Conservation (phyloP, 2,888 invertebrate species). For the Cheilosia urbana region DNA sequence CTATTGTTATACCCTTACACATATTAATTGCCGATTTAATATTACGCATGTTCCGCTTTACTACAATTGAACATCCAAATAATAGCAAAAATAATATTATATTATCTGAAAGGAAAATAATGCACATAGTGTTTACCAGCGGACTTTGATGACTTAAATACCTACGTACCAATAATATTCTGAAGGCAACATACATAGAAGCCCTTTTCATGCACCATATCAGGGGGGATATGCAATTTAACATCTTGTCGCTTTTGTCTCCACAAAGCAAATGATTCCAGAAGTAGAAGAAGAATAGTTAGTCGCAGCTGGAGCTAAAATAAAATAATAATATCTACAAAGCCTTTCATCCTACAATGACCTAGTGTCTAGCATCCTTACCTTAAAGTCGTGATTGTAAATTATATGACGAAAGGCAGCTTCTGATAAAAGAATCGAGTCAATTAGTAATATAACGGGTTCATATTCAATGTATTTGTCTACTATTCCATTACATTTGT, state of each 20-base stretch:
- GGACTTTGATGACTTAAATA: not conserved
- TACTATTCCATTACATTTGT: constrained; percentile 89
- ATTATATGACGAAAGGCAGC: constrained; percentile 94
- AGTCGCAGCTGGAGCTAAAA: constrained; percentile 91
- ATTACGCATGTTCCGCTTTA: constrained; percentile 2
- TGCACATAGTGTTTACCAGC: not conserved
- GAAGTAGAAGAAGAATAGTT: constrained; percentile 89
- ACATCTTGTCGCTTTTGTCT: constrained; percentile 79
- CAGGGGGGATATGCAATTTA: constrained; percentile 78
- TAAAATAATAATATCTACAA: not conserved
- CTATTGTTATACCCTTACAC: constrained; percentile 86
- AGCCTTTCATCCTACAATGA: not conserved
- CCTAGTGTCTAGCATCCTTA: constrained; percentile 83
- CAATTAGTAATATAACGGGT: constrained; percentile 93
- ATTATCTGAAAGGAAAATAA: constrained; percentile 41
- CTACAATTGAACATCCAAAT: constrained; percentile 30
- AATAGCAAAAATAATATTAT: constrained; percentile 43
- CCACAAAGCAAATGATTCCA: constrained; percentile 93
- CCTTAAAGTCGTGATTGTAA: constrained; percentile 91
- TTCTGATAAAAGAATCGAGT: constrained; percentile 91
- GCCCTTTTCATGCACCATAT: constrained; percentile 86
- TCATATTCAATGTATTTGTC: constrained; percentile 97
- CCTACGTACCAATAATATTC: constrained; percentile 81
- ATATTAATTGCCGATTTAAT: constrained; percentile 78
- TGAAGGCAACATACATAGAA: constrained; percentile 86